Evolutionary conservation across 2,888 invertebrate genomes (phyloP).

Genomic region (Biston stratarius): DNA sequence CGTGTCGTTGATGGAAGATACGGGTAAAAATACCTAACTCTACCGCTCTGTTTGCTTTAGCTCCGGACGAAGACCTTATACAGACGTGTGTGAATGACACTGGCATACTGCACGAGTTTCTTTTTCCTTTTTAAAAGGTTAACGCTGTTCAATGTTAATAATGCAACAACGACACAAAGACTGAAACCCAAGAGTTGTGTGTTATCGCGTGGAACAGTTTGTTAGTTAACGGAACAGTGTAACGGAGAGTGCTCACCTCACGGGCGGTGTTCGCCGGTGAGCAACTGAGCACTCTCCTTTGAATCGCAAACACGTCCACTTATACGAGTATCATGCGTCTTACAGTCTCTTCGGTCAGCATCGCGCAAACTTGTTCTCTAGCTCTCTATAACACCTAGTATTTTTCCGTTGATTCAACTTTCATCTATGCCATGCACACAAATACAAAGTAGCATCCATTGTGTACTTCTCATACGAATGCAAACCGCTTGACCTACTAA

Average conservation of each 20-base stretch:
- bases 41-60: constrained; percentile 38
- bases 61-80: constrained; percentile 38
- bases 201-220: constrained; percentile 37
- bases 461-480: constrained; percentile 19
- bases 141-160: constrained; percentile 20
- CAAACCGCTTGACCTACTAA: constrained; percentile 31
- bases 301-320: constrained; percentile 31
- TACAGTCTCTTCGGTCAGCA: constrained; percentile 3
- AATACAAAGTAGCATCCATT: constrained; percentile 15
- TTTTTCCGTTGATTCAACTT: constrained; percentile 53
- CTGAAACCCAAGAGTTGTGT: constrained; percentile 25
- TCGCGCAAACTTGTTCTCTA: constrained; percentile 7
- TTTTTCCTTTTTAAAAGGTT: constrained; percentile 20
- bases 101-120: constrained; percentile 10
- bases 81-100: constrained; percentile 31
- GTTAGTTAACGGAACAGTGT: constrained; percentile 40
- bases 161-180: constrained; percentile 21
- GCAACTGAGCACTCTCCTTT: constrained; percentile 1
- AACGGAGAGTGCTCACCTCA: constrained; percentile 10
- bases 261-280: constrained; percentile 15
- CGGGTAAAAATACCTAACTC: constrained; percentile 30
- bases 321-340: constrained; percentile 6
- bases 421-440: constrained; percentile 43
- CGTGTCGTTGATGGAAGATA: constrained; percentile 52
- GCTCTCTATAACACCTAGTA: constrained; percentile 16